Conservation (phyloP, 2,113 vertebrate genomes). For the Mystacornis crossleyi region DNA sequence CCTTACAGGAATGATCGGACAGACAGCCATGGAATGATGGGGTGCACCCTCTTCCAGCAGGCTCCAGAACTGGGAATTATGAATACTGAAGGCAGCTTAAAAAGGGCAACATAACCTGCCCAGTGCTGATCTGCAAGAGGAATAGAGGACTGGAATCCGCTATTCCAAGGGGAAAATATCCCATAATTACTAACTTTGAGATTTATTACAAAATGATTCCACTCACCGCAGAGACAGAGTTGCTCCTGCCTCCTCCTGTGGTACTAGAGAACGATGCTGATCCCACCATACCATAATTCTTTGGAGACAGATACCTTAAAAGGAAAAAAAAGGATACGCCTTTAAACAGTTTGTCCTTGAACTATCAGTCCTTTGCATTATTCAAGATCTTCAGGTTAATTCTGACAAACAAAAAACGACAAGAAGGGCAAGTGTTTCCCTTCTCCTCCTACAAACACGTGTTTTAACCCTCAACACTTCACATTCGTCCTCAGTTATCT, state of each 20-base stretch:
- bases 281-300: background rate
- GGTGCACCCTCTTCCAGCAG: background rate
- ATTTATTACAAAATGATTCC: background rate
- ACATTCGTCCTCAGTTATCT: background rate
- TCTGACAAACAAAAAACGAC: background rate
- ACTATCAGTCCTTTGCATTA: background rate
- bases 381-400: background rate
- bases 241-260: background rate
- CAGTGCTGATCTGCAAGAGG: background rate
- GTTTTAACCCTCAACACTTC: background rate
- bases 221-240: constrained; percentile 49
- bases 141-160: background rate
- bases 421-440: background rate
- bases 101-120: background rate
- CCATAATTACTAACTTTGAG: background rate
- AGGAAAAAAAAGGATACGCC: background rate
- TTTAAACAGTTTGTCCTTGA: background rate
- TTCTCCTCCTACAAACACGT: background rate
- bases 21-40: background rate
- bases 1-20: background rate
- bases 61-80: background rate
- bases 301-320: constrained; percentile 78
- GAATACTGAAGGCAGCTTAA: background rate
- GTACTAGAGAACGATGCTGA: background rate
- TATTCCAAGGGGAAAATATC: background rate